Evolutionary conservation across 1,140 invertebrate species (phyloP).

Genomic region (Ridgeia piscesae): DNA sequence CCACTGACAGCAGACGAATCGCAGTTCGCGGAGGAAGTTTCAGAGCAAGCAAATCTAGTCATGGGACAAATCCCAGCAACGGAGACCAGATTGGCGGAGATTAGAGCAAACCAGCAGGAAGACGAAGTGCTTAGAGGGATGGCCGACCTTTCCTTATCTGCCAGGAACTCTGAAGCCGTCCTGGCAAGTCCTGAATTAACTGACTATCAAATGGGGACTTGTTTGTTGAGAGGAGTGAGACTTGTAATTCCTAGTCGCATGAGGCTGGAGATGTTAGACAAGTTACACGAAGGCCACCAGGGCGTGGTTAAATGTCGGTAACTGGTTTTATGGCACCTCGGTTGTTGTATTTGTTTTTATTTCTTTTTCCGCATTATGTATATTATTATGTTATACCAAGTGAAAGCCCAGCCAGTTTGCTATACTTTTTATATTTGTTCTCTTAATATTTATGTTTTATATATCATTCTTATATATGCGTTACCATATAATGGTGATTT

Average conservation of each 20-base stretch:
- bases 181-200: conserved; percentile 10
- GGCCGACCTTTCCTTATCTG: neutral
- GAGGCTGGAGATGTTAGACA: conserved; percentile 18
- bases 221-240: conserved; percentile 14
- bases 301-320: conserved; percentile 31
- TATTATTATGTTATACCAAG: too few relatives aligned
- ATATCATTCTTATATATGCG: too few relatives aligned
- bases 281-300: conserved; percentile 31
- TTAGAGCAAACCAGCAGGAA: neutral
- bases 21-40: neutral
- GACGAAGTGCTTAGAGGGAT: conserved; percentile 8
- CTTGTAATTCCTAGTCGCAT: conserved; percentile 15
- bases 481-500: too few relatives aligned
- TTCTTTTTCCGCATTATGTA: too few relatives aligned
- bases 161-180: conserved; percentile 13
- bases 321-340: too few relatives aligned
- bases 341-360: too few relatives aligned
- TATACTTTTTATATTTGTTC: too few relatives aligned
- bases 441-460: too few relatives aligned
- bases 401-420: too few relatives aligned
- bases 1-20: neutral
- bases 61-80: neutral
- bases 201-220: conserved; percentile 21
- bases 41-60: conserved; percentile 14
- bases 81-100: neutral